Conservation (phyloP, 2,113 vertebrate genomes). For the Excalfactoria chinensis region DNA sequence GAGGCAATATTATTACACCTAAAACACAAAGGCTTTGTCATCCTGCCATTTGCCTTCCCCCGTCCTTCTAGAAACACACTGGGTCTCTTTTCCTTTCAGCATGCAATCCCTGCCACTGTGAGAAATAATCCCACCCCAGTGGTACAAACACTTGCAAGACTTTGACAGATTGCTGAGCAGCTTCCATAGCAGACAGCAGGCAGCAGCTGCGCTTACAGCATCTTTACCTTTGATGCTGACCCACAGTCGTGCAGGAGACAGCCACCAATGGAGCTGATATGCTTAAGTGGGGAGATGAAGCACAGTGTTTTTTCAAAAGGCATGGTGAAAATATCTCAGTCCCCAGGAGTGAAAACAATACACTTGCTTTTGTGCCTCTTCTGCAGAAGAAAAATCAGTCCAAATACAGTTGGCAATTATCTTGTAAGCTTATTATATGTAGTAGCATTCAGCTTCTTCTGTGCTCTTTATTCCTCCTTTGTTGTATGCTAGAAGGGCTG, state of each 20-base stretch:
- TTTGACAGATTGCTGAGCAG: not conserved
- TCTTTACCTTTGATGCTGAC: not conserved
- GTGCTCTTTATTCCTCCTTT: not conserved
- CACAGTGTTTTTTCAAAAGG: not conserved
- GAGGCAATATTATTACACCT: not conserved
- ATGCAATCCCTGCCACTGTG: accelerated
- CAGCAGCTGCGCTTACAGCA: not conserved
- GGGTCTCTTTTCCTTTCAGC: not conserved
- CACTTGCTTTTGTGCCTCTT: slow-evolving; percentile 25
- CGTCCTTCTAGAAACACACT: not conserved
- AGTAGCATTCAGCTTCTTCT: not conserved
- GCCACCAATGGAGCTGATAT: not conserved
- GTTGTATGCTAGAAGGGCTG: not conserved
- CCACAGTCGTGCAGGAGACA: not conserved
- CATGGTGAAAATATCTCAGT: not conserved
- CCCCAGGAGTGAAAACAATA: slow-evolving; percentile 18
- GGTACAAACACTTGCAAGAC: not conserved
- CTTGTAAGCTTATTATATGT: slow-evolving; percentile 20
- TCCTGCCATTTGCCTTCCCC: not conserved
- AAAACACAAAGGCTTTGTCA: not conserved
- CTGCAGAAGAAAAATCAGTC: slow-evolving; percentile 40
- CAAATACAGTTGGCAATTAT: slow-evolving; percentile 20
- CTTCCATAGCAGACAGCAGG: not conserved
- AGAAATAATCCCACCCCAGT: not conserved
- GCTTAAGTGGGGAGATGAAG: not conserved